Base-by-base conservation (phyloP, 2,797 vertebrate genomes). In the Ceyx erithaca region DNA sequence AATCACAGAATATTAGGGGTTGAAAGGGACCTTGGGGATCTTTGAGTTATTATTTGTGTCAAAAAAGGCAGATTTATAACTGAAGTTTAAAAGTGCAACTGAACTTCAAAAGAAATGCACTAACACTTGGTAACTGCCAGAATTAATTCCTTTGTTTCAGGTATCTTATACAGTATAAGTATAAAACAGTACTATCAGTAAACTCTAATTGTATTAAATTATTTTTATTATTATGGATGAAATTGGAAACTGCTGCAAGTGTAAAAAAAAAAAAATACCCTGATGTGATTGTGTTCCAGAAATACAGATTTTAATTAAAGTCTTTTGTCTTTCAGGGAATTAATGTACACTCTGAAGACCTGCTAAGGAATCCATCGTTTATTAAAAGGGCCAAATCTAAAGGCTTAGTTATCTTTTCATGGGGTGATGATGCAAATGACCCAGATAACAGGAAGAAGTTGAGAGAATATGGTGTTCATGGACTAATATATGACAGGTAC, bases 351-450 rank as follows among this genome's bases (percentile, higher is more conserved):
- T 97, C 98, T 2, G 99, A 99, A 96, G 99, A 99, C 79, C 97
- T 99, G 62, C 97, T 99, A 33, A 98, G 97, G 93, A 98, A 98
- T 93, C 98, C 98, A 2, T 94, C 95, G 0, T 98, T 97, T 90
- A 97, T 99, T 55, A 86, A 95, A 30, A 98, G 99, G 26, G 99
- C 99, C 66, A 98, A 98, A 95, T 97, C 98, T 18, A 99, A 99
- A 97, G 99, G 98, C 70, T 97, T 99, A 69, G 98, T 99, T 85
- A 98, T 99, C 64, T 99, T 99, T 97, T 98, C 99, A 68, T 99
- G 99, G 99, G 99, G 99, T 2, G 99, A 99, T 10, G 98, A 99
- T 82, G 99, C 99, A 96, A 99, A 99, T 28, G 98, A 99, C 64
- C 98, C 99, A 1, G 98, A 99, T 40, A 99, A 97, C 97, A 98